Conservation (phyloP, 2,888 invertebrate species). For the Eupithecia tripunctaria region DNA sequence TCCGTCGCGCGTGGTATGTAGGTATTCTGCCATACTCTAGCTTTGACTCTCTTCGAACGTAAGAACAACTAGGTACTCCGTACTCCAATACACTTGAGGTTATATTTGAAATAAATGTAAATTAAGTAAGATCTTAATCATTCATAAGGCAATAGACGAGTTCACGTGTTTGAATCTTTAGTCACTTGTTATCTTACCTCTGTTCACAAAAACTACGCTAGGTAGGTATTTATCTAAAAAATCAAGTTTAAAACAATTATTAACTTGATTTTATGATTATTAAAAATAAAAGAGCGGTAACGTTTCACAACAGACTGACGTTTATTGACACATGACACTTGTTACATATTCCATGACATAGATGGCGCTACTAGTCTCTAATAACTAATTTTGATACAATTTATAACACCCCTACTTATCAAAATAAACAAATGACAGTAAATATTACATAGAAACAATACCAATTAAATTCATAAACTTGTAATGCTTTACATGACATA, state of each 20-base stretch:
- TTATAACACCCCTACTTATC: too few relatives aligned
- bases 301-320: too few relatives aligned
- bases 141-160: not conserved
- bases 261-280: not conserved
- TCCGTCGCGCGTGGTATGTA: not conserved
- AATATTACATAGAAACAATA: too few relatives aligned
- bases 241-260: not conserved
- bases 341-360: too few relatives aligned
- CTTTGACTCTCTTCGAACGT: not conserved
- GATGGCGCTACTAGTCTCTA: too few relatives aligned
- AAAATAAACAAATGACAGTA: too few relatives aligned
- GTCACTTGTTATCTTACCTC: not conserved
- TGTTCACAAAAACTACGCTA: not conserved
- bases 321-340: too few relatives aligned
- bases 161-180: not conserved
- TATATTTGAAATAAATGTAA: not conserved
- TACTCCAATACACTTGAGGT: not conserved
- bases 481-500: too few relatives aligned
- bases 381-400: too few relatives aligned
- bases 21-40: not conserved
- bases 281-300: too few relatives aligned
- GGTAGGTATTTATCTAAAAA: not conserved
- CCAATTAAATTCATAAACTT: too few relatives aligned
- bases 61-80: not conserved
- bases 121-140: not conserved